A percentile compares a stretch with the other conserved stretches of the same genome.
Conservation (phyloP, 2,888 invertebrate species). For the Cheilosia grossa region DNA sequence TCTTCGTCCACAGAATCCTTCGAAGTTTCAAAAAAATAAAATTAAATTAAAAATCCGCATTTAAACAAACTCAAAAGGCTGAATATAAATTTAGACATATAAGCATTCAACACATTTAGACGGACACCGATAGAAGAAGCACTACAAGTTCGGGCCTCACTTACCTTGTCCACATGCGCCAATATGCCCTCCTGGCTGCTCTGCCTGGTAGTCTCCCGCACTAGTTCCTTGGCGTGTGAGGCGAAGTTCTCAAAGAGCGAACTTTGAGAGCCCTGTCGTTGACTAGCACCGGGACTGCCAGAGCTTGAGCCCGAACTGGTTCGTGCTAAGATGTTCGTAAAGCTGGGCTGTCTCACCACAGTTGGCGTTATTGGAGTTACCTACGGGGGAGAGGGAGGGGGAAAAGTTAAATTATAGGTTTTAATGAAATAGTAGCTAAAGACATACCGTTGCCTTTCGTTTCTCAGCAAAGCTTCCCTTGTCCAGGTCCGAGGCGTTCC, state of each 20-base stretch:
- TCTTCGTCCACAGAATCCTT: slow-evolving; percentile 86
- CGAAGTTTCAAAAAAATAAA: slow-evolving; percentile 42
- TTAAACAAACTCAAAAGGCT: slow-evolving; percentile 72
- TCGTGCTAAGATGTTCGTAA: slow-evolving; percentile 85
- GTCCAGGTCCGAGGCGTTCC: slow-evolving; percentile 78
- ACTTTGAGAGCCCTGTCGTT: slow-evolving; percentile 91
- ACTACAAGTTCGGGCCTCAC: slow-evolving; percentile 23
- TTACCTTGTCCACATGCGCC: slow-evolving; percentile 95
- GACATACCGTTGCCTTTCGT: slow-evolving; percentile 79
- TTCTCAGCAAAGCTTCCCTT: slow-evolving; percentile 75
- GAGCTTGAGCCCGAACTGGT: slow-evolving; percentile 87
- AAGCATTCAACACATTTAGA: slow-evolving; percentile 46
- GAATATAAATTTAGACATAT: slow-evolving; percentile 29
- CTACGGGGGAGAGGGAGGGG: slow-evolving; percentile 77
- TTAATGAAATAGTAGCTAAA: slow-evolving; percentile 47
- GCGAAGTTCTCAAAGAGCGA: slow-evolving; percentile 95
- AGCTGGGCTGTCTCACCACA: slow-evolving; percentile 84
- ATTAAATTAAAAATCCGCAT: slow-evolving; percentile 64
- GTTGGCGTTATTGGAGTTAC: slow-evolving; percentile 85
- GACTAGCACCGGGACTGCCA: slow-evolving; percentile 83
- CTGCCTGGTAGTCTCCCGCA: slow-evolving; percentile 93
- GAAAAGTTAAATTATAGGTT: background rate
- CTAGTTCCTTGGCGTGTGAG: slow-evolving; percentile 94
- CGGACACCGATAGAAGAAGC: slow-evolving; percentile 45
- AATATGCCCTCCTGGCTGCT: slow-evolving; percentile 94